Percentiles rank a stretch among this genome's conserved stretches.
Conservation (phyloP, 2,888 invertebrate genomes). For the Argyresthia albistria region DNA sequence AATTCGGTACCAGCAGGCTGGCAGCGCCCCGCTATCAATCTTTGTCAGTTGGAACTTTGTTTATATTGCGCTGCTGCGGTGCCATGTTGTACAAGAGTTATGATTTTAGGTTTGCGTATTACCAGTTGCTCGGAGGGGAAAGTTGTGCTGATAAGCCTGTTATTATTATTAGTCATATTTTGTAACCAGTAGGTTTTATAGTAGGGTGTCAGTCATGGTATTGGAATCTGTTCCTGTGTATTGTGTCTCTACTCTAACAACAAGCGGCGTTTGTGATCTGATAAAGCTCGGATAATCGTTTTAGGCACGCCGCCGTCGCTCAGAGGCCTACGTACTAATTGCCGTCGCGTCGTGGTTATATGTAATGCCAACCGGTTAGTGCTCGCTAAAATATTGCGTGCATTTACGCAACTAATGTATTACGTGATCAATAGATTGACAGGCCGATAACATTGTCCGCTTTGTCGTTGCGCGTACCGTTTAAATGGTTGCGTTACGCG, state of each 20-base stretch:
- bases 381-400: conserved; percentile 45
- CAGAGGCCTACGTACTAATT: conserved; percentile 58
- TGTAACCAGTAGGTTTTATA: conserved; percentile 25
- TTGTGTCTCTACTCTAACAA: conserved; percentile 31
- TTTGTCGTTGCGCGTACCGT: conserved; percentile 12
- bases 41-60: conserved; percentile 22
- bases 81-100: conserved; percentile 34
- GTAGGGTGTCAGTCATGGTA: conserved; percentile 36
- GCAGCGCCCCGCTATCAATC: conserved; percentile 22
- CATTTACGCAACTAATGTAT: conserved; percentile 45
- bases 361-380: conserved; percentile 48
- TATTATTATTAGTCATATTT: conserved; percentile 1
- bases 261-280: conserved; percentile 34
- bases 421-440: conserved; percentile 47
- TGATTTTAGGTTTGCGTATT: conserved; percentile 24
- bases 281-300: conserved; percentile 56
- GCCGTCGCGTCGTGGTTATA: conserved; percentile 38
- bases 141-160: background rate
- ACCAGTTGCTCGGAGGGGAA: conserved; percentile 21
- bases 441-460: conserved; percentile 40
- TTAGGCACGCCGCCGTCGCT: conserved; percentile 63
- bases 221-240: conserved; percentile 46
- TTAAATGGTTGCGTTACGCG: conserved; percentile 10
- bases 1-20: background rate
- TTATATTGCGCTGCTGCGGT: conserved; percentile 19